Conservation (phyloP, 2,113 vertebrate species). For the Sitta europaea region DNA sequence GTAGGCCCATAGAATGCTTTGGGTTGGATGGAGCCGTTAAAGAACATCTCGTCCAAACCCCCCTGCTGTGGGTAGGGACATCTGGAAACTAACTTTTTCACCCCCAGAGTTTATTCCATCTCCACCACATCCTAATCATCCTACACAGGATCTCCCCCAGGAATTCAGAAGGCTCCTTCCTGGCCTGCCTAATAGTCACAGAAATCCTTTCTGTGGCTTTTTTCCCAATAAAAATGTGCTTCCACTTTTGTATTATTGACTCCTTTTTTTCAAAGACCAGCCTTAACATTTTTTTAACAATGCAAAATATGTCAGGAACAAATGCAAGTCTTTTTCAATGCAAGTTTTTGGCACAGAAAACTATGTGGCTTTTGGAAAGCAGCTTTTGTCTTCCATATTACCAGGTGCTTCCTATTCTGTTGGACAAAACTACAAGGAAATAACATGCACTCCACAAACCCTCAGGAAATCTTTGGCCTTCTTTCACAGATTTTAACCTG, state of each 20-base stretch:
- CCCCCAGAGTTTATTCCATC: not conserved
- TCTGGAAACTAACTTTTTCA: not conserved
- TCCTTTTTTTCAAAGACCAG: not conserved
- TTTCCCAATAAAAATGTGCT: not conserved
- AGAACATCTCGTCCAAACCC: not conserved
- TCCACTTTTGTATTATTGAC: not conserved
- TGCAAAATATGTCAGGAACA: not conserved
- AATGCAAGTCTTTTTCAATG: not conserved
- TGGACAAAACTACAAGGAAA: constrained; percentile 12
- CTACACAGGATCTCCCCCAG: not conserved
- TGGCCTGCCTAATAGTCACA: not conserved
- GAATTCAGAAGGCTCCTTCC: not conserved
- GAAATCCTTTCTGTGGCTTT: not conserved
- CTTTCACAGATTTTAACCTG: not conserved
- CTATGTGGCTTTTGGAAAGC: not conserved
- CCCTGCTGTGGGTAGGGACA: not conserved
- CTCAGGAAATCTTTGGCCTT: not conserved
- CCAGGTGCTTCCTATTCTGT: constrained; percentile 42
- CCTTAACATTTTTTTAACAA: not conserved
- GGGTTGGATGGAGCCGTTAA: not conserved
- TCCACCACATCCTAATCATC: not conserved
- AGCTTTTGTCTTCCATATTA: not conserved
- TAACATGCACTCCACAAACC: not conserved
- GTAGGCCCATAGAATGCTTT: not conserved
- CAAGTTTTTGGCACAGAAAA: not conserved